phyloP scores from a whole-genome alignment of 2,113 vertebrate genomes.

The Dendrocopos noguchii region DNA sequence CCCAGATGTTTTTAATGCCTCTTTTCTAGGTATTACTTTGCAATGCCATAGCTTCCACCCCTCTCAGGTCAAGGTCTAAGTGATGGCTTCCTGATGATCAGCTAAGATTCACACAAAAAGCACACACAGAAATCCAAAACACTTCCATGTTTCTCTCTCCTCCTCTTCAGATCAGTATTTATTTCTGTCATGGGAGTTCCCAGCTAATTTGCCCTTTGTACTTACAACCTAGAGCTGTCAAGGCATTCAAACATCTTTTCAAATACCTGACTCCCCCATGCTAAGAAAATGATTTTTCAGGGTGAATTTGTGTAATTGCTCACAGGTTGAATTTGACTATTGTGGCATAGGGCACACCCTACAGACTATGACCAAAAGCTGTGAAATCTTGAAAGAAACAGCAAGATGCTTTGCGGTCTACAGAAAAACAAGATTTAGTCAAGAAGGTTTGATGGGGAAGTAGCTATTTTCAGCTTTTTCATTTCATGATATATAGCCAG shows the following conservation, averaged over 20 bases:
- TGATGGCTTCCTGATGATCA: background rate
- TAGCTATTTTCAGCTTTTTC: conserved; percentile 46
- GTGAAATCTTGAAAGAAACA: conserved; percentile 32
- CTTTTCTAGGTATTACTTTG: background rate
- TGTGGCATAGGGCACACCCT: too few relatives aligned
- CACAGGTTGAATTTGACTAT: background rate
- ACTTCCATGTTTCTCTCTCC: background rate
- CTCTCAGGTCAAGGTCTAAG: background rate
- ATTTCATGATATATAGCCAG: conserved; percentile 25
- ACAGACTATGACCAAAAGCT: background rate
- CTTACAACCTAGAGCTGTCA: background rate
- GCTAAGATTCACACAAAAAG: background rate
- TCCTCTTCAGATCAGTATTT: background rate
- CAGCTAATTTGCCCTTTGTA: background rate
- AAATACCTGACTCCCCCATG: background rate
- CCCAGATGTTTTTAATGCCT: background rate
- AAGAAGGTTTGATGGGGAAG: conserved; percentile 26
- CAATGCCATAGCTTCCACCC: background rate
- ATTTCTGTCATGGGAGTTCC: background rate
- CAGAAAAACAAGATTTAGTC: conserved; percentile 34
- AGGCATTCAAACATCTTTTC: background rate
- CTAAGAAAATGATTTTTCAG: conserved; percentile 8
- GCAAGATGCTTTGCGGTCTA: conserved; percentile 14
- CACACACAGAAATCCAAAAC: background rate
- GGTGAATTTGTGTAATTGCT: conserved; percentile 38